Evolutionary conservation across 2,797 vertebrate species (phyloP).

Genomic region (Onychomys leucogaster): DNA sequence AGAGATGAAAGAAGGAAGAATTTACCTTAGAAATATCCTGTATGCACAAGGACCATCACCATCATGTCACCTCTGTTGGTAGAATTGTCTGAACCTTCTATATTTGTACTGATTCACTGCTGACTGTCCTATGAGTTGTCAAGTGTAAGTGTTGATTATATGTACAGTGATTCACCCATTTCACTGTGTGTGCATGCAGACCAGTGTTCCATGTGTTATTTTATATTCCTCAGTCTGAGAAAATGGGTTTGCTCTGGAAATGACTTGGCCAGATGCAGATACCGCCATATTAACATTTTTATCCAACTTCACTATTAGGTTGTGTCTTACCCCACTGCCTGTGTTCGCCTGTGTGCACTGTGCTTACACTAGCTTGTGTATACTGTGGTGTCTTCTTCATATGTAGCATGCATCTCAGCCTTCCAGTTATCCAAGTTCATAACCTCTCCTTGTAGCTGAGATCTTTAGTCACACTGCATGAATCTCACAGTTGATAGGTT

Average conservation of each 20-base stretch:
- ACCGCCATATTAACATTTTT: too few species aligned
- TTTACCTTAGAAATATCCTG: not conserved
- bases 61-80: not conserved
- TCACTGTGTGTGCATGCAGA: not conserved
- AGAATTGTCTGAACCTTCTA: not conserved
- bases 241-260: not conserved
- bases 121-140: not conserved
- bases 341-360: not conserved
- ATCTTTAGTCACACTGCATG: not conserved
- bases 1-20: too few species aligned
- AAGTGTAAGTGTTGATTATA: not conserved
- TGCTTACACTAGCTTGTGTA: not conserved
- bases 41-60: not conserved
- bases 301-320: not conserved
- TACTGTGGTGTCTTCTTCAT: not conserved
- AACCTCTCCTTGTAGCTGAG: not conserved
- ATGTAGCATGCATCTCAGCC: not conserved
- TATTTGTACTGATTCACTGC: not conserved
- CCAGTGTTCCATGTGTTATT: not conserved
- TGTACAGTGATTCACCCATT: not conserved
- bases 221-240: not conserved
- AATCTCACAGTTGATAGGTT: not conserved
- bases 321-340: too few species aligned
- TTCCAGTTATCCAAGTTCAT: not conserved
- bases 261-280: not conserved